Evolutionary conservation across 2,797 vertebrate species (phyloP).

Genomic region (Spondyliosoma cantharus): DNA sequence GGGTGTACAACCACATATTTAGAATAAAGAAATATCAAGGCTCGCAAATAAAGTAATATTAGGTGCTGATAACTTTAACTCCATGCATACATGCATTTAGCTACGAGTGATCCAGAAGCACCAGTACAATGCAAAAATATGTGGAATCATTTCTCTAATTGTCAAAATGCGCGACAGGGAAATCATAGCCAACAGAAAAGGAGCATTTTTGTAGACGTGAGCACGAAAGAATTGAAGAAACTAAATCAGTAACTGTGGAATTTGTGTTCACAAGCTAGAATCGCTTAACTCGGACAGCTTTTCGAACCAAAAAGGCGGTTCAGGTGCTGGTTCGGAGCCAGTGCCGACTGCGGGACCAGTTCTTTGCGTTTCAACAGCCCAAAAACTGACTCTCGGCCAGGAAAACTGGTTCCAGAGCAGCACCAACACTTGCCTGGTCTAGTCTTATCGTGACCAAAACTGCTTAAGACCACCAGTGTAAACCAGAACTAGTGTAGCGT

Average conservation of each 20-base stretch:
- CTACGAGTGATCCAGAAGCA: neutral
- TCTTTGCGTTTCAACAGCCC: too few species aligned
- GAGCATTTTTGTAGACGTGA: neutral
- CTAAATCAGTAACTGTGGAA: neutral
- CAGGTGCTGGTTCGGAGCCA: too few species aligned
- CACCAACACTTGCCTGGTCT: too few species aligned
- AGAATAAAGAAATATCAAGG: neutral
- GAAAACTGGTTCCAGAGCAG: too few species aligned
- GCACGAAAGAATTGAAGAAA: neutral
- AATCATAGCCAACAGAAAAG: neutral
- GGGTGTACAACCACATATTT: conserved; percentile 21
- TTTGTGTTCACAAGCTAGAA: conserved; percentile 8
- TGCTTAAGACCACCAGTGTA: too few species aligned
- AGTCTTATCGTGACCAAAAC: too few species aligned
- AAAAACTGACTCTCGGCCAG: too few species aligned
- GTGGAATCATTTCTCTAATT: neutral
- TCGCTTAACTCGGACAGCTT: too few species aligned
- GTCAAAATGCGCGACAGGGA: neutral
- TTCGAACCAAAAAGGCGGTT: too few species aligned
- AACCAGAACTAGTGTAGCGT: too few species aligned
- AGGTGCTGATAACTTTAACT: neutral
- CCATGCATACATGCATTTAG: neutral
- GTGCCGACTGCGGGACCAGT: too few species aligned
- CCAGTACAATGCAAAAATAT: neutral
- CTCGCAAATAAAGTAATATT: neutral